Conservation (phyloP, 2,888 invertebrate genomes). For the Drosophila mettleri region DNA sequence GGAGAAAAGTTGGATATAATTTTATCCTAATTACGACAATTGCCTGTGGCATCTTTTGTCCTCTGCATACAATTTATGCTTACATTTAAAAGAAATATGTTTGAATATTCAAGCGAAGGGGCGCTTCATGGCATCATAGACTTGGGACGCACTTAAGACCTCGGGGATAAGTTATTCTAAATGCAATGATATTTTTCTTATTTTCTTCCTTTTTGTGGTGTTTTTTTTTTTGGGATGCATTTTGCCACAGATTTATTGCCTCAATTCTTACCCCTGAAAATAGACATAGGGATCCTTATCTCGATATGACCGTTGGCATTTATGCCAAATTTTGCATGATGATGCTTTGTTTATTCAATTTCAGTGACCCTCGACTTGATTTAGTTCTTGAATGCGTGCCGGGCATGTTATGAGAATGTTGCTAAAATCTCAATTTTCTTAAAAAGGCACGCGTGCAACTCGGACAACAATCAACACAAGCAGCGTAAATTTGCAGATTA, state of each 20-base stretch:
- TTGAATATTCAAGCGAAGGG: constrained; percentile 38
- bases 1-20: constrained; percentile 55
- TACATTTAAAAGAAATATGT: constrained; percentile 45
- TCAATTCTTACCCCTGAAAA: constrained; percentile 33
- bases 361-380: constrained; percentile 50
- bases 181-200: constrained; percentile 52
- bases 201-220: constrained; percentile 52
- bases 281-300: constrained; percentile 12
- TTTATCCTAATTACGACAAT: constrained; percentile 52
- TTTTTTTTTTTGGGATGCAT: constrained; percentile 60
- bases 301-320: constrained; percentile 54
- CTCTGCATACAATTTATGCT: constrained; percentile 41
- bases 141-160: constrained; percentile 28
- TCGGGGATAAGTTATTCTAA: constrained; percentile 22
- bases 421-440: constrained; percentile 56
- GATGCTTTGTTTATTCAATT: constrained; percentile 34
- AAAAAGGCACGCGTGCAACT: constrained; percentile 43
- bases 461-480: constrained; percentile 31
- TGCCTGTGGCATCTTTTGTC: constrained; percentile 39
- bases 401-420: constrained; percentile 40
- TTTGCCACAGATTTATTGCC: constrained; percentile 78
- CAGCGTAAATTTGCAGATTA: constrained; percentile 52
- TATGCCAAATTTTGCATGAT: constrained; percentile 28
- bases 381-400: constrained; percentile 10
- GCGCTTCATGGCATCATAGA: not conserved